Percentiles rank a stretch among this genome's conserved stretches.
phyloP scores from a whole-genome alignment of 2,113 vertebrate species.

The Apodemus sylvaticus region DNA sequence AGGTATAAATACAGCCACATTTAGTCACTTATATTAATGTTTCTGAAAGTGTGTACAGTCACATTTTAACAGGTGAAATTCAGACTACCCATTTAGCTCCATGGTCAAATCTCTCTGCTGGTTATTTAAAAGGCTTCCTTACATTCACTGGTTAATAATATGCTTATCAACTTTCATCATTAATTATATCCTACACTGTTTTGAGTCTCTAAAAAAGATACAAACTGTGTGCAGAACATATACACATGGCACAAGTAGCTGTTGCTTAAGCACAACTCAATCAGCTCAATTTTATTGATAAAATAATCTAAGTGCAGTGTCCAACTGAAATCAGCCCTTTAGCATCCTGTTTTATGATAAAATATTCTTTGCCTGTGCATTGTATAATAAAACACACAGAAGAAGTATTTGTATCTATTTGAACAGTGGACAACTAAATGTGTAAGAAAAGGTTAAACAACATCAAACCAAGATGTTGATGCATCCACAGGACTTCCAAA shows the following conservation, averaged over 20 bases:
- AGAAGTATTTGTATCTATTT: slow-evolving; percentile 42
- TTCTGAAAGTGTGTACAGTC: slow-evolving; percentile 71
- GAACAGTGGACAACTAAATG: background rate
- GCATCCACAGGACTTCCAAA: slow-evolving; percentile 56
- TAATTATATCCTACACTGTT: slow-evolving; percentile 62
- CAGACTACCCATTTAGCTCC: slow-evolving; percentile 70
- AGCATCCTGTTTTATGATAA: slow-evolving; percentile 76
- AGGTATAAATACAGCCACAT: slow-evolving; percentile 65
- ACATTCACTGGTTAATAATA: slow-evolving; percentile 73
- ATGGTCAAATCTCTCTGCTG: slow-evolving; percentile 72
- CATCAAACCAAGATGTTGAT: slow-evolving; percentile 64
- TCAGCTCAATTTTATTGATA: slow-evolving; percentile 64
- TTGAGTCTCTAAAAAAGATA: slow-evolving; percentile 71
- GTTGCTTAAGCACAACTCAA: slow-evolving; percentile 73
- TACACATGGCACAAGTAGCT: slow-evolving; percentile 71
- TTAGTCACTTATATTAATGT: slow-evolving; percentile 62
- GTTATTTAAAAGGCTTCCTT: slow-evolving; percentile 77
- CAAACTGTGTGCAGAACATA: slow-evolving; percentile 76
- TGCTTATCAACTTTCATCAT: slow-evolving; percentile 63
- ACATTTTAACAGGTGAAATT: slow-evolving; percentile 78
- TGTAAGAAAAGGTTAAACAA: slow-evolving; percentile 49
- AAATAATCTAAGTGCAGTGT: slow-evolving; percentile 48
- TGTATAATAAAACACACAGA: slow-evolving; percentile 36
- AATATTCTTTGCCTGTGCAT: slow-evolving; percentile 73
- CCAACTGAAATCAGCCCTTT: slow-evolving; percentile 76